Percentiles rank a stretch among this genome's conserved stretches.
phyloP scores from a whole-genome alignment of 2,888 invertebrate species.

The Sesamia inferens region DNA sequence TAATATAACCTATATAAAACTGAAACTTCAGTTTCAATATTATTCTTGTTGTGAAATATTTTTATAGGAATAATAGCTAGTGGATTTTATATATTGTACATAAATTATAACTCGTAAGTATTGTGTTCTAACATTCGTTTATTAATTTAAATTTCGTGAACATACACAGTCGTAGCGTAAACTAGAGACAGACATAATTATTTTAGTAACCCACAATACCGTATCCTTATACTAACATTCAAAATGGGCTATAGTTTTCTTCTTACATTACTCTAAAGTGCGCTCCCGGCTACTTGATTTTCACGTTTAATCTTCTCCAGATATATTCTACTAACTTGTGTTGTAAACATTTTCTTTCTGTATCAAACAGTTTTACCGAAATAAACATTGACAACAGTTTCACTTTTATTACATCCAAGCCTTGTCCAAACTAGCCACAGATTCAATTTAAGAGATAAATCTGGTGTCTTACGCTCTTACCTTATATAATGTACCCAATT shows the following conservation, averaged over 20 bases:
- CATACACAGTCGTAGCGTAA: not conserved
- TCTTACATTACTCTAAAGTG: not conserved
- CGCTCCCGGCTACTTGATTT: not conserved
- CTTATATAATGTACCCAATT: constrained; percentile 24
- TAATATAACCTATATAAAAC: not conserved
- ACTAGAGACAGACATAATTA: not conserved
- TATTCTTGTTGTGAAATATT: not conserved
- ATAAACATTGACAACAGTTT: not conserved
- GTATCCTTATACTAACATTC: not conserved
- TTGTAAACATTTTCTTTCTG: not conserved
- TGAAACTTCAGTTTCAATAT: not conserved
- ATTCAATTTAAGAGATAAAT: constrained; percentile 2
- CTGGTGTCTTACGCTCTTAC: constrained; percentile 18
- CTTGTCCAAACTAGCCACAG: not conserved
- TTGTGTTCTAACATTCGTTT: not conserved
- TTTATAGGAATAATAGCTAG: not conserved
- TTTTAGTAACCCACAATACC: not conserved
- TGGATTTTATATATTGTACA: not conserved
- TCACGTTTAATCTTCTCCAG: no score
- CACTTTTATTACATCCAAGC: not conserved
- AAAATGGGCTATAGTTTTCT: not conserved
- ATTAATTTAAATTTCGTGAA: not conserved
- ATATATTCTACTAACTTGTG: not conserved
- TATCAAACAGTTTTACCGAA: not conserved
- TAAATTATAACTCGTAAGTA: constrained; percentile 23